These are phyloP conservation scores for Amiota communis DNA, from an alignment of 2,888 invertebrate species.

Conservation along the genomic window DNA sequence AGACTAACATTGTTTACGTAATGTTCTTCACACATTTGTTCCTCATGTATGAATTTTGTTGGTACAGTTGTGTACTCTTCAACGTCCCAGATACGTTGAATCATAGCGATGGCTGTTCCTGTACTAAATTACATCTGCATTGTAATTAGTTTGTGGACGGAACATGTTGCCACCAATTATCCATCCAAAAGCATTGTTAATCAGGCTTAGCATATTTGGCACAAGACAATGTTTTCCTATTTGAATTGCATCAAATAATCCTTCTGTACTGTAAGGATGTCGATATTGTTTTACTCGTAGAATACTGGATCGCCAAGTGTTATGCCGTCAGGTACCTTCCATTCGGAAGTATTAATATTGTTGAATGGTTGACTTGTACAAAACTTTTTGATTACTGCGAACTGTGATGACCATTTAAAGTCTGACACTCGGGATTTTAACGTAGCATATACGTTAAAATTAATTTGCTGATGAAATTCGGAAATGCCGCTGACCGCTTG, in stretches of 20 bases:
- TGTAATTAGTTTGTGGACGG: neutral
- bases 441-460: neutral
- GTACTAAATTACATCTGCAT: neutral
- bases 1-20: neutral
- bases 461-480: neutral
- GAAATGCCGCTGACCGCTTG: neutral
- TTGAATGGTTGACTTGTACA: neutral
- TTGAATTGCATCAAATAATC: neutral
- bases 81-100: neutral
- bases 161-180: neutral
- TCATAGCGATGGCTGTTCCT: neutral
- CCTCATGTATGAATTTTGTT: neutral
- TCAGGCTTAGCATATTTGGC: neutral
- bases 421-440: neutral
- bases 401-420: neutral
- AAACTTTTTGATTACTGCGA: neutral
- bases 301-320: neutral
- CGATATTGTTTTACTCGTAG: neutral
- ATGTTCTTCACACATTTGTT: slow-evolving; percentile 4
- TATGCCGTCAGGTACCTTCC: neutral
- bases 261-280: neutral
- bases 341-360: neutral
- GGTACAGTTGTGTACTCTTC: neutral
- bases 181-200: neutral
- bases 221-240: neutral